Evolutionary conservation across 2,113 vertebrate species (phyloP).

Genomic region (Cynocephalus volans): DNA sequence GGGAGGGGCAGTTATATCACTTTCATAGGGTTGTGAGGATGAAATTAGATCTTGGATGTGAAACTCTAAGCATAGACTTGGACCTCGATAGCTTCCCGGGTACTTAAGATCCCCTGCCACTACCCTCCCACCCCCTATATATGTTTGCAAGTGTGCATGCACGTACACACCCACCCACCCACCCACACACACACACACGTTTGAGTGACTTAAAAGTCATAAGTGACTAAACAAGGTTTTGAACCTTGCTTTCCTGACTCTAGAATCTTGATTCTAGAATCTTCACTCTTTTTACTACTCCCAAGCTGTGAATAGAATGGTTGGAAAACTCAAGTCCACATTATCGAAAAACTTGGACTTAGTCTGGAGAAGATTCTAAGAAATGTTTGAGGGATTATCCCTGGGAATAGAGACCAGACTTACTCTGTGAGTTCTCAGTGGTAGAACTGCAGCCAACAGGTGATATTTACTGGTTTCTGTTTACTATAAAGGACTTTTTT

Average conservation of each 20-base stretch:
- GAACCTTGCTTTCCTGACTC: neutral
- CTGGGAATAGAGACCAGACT: neutral
- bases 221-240: neutral
- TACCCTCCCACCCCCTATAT: neutral
- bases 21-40: neutral
- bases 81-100: neutral
- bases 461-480: neutral
- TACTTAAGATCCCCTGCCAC: neutral
- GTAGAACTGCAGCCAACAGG: neutral
- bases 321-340: neutral
- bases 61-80: neutral
- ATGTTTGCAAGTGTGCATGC: neutral
- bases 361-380: neutral
- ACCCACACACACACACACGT: neutral
- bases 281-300: neutral
- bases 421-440: conserved; percentile 18
- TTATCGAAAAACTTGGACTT: neutral
- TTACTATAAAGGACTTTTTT: neutral
- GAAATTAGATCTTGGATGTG: neutral
- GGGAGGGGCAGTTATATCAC: neutral
- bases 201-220: neutral
- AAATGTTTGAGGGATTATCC: neutral
- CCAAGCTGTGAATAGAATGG: neutral
- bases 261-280: neutral
- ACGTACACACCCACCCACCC: accelerated